Evolutionary conservation across 2,888 invertebrate species (phyloP).

Genomic region (Mechanitis messenoides): DNA sequence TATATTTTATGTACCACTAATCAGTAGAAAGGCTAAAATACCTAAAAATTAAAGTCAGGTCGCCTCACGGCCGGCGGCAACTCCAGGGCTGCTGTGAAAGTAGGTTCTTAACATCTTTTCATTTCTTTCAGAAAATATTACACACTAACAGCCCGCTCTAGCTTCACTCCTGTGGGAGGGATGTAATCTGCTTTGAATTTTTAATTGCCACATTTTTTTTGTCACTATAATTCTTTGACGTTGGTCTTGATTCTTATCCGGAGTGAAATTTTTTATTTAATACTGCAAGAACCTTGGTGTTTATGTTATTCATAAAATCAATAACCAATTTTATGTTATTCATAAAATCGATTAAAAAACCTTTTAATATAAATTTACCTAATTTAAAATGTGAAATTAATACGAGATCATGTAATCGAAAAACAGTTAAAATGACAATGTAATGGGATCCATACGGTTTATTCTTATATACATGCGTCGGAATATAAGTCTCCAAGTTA

Average conservation of each 20-base stretch:
- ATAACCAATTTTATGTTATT: background rate
- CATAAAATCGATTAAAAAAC: no score
- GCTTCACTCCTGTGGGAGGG: conserved; percentile 16
- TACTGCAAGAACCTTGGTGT: no score
- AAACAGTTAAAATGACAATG: background rate
- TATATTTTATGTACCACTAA: background rate
- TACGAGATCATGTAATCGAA: no score
- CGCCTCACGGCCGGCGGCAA: conserved; percentile 20
- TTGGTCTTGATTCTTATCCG: background rate
- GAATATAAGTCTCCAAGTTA: conserved; percentile 12
- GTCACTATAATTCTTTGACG: background rate
- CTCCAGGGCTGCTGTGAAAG: conserved; percentile 21
- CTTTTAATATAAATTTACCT: no score
- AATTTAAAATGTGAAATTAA: no score
- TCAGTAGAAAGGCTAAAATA: conserved; percentile 3
- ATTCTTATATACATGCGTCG: background rate
- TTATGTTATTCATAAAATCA: no score
- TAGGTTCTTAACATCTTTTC: conserved; percentile 33
- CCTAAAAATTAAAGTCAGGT: conserved; percentile 22
- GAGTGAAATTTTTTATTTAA: background rate
- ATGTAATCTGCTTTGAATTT: conserved; percentile 10
- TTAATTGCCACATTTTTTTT: conserved; percentile 6
- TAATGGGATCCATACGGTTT: background rate
- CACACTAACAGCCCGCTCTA: conserved; percentile 23
- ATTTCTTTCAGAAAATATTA: conserved; percentile 31